A percentile compares a stretch with the other conserved stretches of the same genome.
These are phyloP conservation scores for Drosophila mayri DNA, from an alignment of 1,140 invertebrate genomes.

Conservation along the genomic window DNA sequence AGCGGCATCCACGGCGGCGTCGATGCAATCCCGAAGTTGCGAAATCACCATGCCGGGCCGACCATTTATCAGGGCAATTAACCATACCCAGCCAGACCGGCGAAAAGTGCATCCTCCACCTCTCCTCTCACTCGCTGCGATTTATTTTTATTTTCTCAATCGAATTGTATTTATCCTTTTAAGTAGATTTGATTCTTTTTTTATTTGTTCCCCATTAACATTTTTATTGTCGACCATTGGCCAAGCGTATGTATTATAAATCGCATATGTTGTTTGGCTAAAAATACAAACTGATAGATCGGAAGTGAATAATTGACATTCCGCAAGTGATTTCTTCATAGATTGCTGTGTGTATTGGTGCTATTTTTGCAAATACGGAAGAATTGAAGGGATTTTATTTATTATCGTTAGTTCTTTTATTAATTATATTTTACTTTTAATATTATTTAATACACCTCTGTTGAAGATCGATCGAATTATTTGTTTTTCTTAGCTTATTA, in stretches of 20 bases:
- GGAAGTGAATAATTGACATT: conserved; percentile 72
- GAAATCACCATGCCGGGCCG: conserved; percentile 55
- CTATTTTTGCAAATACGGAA: not conserved
- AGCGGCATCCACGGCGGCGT: conserved; percentile 44
- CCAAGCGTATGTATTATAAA: conserved; percentile 42
- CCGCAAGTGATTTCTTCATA: conserved; percentile 34
- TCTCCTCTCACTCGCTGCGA: conserved; percentile 4
- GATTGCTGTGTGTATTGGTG: conserved; percentile 20
- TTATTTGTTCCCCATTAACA: conserved; percentile 31
- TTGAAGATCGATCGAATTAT: no score
- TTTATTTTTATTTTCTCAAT: conserved; percentile 44
- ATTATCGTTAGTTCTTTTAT: not conserved
- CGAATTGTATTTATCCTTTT: conserved; percentile 72
- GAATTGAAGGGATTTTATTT: not conserved
- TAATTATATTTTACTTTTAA: not conserved
- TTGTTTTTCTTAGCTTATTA: no score
- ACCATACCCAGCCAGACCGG: conserved; percentile 61
- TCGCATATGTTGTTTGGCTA: conserved; percentile 31
- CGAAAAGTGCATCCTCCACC: conserved; percentile 5
- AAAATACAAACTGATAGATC: conserved; percentile 61
- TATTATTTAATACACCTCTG: not conserved
- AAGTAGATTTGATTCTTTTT: conserved; percentile 54
- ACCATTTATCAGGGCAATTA: conserved; percentile 73
- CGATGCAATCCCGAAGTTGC: conserved; percentile 58
- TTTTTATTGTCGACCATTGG: conserved; percentile 23